Base-by-base conservation (phyloP, 2,888 invertebrate species). In the Ypsolopha scabrella region DNA sequence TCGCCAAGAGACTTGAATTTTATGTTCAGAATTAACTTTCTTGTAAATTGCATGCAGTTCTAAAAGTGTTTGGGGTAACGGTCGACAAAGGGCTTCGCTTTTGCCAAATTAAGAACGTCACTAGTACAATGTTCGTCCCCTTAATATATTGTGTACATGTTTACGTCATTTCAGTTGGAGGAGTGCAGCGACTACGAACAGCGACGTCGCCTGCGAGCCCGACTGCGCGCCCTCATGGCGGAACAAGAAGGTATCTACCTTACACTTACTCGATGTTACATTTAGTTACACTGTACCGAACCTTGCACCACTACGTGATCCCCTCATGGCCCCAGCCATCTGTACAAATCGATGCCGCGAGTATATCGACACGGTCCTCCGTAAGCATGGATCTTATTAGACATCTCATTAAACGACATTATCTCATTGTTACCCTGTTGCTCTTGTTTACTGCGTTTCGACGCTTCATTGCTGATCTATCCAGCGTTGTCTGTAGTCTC, bases 141-240 rank as follows among this genome's bases (percentile, higher is more conserved):
- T 2, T 24, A 24, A 24, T 24, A 24, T 3, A 24, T 24, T 24
- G 24, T 24, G 24, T 3, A 24, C 24, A 24, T 24, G 24, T 24
- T 24, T 24, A 24, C 24, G 4, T 24, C 2, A 14, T 50, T 50
- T 34, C 77, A 95, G 95, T 89, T 96, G 87, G 94, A 94, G 79
- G 90, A 92, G 81, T 92, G 94, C 76, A 91, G 90, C 61, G 94
- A 94, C 76, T 95, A 94, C 93, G 95, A 95, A 79, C 94, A 94
- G 79, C 90, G 95, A 68, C 92, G 94, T 68, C 90, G 90, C 64
- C 91, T 96, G 72, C 89, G 95, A 75, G 91, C 92, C 66, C 90
- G 94, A 80, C 88, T 96, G 68, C 91, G 93, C 66, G 90, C 92
- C 77, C 90, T 96, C 72, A 93, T 95, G 91, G 94, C 94, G 67